phyloP scores from a whole-genome alignment of 2,888 invertebrate species.

The Agrypnus murinus region DNA sequence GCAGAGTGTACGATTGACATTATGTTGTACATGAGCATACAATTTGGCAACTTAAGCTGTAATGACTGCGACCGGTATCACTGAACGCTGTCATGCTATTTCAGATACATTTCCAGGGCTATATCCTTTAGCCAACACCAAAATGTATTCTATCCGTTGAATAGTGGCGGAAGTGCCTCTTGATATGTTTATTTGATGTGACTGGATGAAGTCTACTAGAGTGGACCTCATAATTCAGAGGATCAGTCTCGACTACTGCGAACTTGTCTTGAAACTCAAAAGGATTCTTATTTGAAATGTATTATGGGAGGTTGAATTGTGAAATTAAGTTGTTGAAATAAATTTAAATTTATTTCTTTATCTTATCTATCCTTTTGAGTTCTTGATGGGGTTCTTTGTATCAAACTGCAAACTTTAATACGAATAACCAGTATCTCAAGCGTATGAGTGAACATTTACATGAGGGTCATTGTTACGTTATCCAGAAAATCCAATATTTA shows the following conservation, averaged over 20 bases:
- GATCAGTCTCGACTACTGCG: conserved; percentile 2
- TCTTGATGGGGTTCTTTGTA: no score
- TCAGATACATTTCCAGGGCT: background rate
- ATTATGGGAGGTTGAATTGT: no score
- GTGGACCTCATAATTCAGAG: conserved; percentile 6
- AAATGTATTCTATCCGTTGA: conserved; percentile 10
- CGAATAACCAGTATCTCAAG: no score
- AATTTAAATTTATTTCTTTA: no score
- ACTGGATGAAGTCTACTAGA: conserved; percentile 4
- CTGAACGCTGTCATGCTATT: conserved; percentile 18
- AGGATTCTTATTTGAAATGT: background rate
- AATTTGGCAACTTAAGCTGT: conserved; percentile 19
- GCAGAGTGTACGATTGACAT: conserved; percentile 16
- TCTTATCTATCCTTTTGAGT: no score
- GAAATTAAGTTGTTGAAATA: no score
- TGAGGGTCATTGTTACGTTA: background rate
- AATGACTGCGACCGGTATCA: conserved; percentile 24
- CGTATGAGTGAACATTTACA: no score
- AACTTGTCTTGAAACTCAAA: background rate
- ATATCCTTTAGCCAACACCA: background rate
- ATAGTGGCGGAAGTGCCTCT: conserved; percentile 1
- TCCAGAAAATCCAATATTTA: background rate
- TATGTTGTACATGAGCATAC: conserved; percentile 24
- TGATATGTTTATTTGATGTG: conserved; percentile 22
- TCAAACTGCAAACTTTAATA: no score